Base-by-base conservation (phyloP, 1,140 invertebrate species). In the Drosophila nigromelanica region DNA sequence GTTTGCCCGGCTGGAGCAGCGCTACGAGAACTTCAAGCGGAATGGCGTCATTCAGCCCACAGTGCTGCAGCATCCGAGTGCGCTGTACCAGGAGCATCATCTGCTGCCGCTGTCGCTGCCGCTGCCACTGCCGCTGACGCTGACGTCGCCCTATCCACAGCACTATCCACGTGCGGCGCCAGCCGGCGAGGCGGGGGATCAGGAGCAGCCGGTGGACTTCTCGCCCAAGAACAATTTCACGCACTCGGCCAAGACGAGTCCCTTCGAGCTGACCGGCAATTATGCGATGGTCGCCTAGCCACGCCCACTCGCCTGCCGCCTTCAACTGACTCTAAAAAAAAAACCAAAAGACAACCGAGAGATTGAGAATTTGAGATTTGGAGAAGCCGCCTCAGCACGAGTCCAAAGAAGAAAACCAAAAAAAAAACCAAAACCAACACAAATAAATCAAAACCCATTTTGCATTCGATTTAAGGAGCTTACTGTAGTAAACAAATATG, bases 181-280 rank as follows among this genome's bases (percentile, higher is more conserved):
- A 12, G 12, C 37, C 1, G 15, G 5, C 3, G 33, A 66, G n/a
- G 1, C 2, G 18, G 35, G 37, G 7, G 55, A 68, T n/a, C 93
- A 93, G 76, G 93, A 93, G n/a, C 92, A 93, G 60, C 93, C 93
- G 0, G 91, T 93, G 11, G 93, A 93, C 69, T 93, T 93, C 58
- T 93, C 93, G 50, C 87, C 92, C 5, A 92, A 92, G 42, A 92
- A 92, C 59, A 92, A 90, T 59, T 92, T 91, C 18, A 85, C 90
- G 52, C 90, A 92, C 76, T 91, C 90, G 71, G 78, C 77, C 14
- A 92, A 92, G 52, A 92, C 91, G 47, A 92, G 91, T 77, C 91
- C 91, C 33, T 92, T 92, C 15, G 91, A 92, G 56, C 72, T 92
- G 59, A 91, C 91, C n/a, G 73, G 90, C 42, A 92, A 89, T 42